Evolutionary conservation across 2,888 invertebrate genomes (phyloP), one percentile per base, ranked within the genome.

Genomic region (Aphodius sticticus): DNA sequence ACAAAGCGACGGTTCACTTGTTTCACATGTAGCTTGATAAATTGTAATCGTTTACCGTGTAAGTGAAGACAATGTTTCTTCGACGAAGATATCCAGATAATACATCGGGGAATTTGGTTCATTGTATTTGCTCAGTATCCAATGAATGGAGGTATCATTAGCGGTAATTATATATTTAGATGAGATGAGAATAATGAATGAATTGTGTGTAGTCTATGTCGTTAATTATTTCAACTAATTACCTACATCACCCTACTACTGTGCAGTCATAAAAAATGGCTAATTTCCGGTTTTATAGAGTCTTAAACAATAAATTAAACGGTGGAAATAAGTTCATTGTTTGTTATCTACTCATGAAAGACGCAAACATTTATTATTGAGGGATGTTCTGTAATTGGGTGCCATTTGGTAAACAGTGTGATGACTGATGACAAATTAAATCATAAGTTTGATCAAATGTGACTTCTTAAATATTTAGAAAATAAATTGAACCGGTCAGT

Each of bases 41-140:
- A 53, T 53, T 53, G 53, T 53, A 53, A 53, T 53, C 53, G 53
- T 5, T 53, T 53, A 53, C 53, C 53, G 53, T 53, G 53, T 53
- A 53, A 53, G 7, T 53, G 53, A 53, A 53, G 53, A 53, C 53
- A 9, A 12, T 53, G 12, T 53, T 53, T 53, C 53, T 53, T 53
- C 12, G 12, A 12, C 53, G 53, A 53, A 53, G 53, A 53, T 12
- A 12, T 53, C 12, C 2, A 53, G 12, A 53, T 53, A 9, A 53
- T 53, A 53, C 53, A 5, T 53, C 53, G 12, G 6, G 9, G 12
- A 53, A 53, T 53, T 53, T 53, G 53, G 53, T 53, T 53, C 9
- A 53, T 53, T 53, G 53, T 53, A 53, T 53, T 53, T 53, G 53
- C 53, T 53, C 53, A 53, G 53, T 53, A 53, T 53, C 53, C 53